Conservation (phyloP, 2,797 vertebrate species). For the Neolamprologus multifasciatus region DNA sequence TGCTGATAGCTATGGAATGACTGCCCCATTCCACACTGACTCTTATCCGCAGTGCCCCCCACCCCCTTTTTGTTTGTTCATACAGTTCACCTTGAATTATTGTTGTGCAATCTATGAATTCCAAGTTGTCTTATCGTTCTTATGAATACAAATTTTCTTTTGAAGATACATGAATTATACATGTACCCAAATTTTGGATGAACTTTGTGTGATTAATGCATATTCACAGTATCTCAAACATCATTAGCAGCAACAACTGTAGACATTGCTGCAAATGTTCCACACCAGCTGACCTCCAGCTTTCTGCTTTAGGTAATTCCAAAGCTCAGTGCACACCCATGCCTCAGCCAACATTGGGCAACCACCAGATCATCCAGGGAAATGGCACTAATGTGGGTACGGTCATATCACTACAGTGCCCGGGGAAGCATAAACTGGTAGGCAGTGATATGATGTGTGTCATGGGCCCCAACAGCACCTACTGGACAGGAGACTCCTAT, state of each 20-base stretch:
- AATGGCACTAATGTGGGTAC: conserved; percentile 84
- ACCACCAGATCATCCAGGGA: conserved; percentile 74
- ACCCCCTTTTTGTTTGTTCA: background rate
- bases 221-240: background rate
- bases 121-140: background rate
- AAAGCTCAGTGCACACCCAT: conserved; percentile 76
- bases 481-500: conserved; percentile 77
- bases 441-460: conserved; percentile 72
- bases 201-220: background rate
- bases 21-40: background rate
- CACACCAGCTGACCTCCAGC: background rate
- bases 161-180: conserved; percentile 5
- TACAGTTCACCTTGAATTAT: background rate
- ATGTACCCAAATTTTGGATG: background rate
- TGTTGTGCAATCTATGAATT: background rate
- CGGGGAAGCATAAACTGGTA: conserved; percentile 75
- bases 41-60: background rate
- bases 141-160: background rate
- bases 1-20: conserved; percentile 13
- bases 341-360: conserved; percentile 73
- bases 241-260: background rate
- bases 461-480: conserved; percentile 71
- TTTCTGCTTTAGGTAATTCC: conserved; percentile 16
- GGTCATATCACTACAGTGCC: conserved; percentile 81
- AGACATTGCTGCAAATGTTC: background rate